Evolutionary conservation across 2,888 invertebrate genomes (phyloP).

Genomic region (Microplitis deprimator): DNA sequence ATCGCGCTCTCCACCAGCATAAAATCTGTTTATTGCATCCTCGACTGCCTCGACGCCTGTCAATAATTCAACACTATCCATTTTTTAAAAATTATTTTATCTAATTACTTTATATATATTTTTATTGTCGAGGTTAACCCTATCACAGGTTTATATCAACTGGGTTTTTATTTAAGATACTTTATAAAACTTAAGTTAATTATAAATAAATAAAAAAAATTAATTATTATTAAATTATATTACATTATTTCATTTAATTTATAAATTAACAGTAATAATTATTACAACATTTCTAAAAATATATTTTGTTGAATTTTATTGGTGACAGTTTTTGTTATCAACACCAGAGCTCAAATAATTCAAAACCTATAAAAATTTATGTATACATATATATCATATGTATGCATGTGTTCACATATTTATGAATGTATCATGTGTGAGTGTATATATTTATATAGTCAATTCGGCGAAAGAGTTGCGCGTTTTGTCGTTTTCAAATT

Average conservation of each 20-base stretch:
- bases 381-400: too few species aligned
- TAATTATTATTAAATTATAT: neutral
- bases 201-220: neutral
- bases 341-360: too few species aligned
- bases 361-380: too few species aligned
- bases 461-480: too few species aligned
- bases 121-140: constrained; percentile 16
- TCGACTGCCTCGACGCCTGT: constrained; percentile 66
- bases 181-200: neutral
- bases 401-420: too few species aligned
- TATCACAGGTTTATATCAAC: constrained; percentile 1
- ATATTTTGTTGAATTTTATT: constrained; percentile 2
- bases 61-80: constrained; percentile 62
- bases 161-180: neutral
- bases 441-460: too few species aligned
- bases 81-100: constrained; percentile 3
- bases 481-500: too few species aligned
- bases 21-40: constrained; percentile 72
- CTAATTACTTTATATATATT: neutral
- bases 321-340: neutral
- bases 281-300: too few species aligned
- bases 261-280: neutral
- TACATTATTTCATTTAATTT: neutral
- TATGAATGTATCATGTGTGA: too few species aligned
- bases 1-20: constrained; percentile 79